phyloP scores from a whole-genome alignment of 2,113 vertebrate species.

The Hemiscyllium ocellatum region DNA sequence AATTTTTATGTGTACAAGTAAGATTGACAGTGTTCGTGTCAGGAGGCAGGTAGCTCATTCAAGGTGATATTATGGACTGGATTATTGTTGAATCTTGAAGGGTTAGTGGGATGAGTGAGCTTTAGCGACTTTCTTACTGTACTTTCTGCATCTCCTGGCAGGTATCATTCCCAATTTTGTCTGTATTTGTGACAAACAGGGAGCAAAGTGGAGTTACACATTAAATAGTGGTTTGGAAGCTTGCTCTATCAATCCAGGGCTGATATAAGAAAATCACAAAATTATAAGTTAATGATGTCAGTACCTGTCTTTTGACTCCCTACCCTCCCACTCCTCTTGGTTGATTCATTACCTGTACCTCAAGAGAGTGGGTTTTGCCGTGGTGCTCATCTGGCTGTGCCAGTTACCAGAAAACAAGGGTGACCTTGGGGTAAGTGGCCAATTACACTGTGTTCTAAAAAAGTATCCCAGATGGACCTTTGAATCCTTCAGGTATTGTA shows the following conservation, averaged over 20 bases:
- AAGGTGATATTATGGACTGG: not conserved
- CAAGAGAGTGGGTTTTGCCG: not conserved
- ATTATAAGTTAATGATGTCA: not conserved
- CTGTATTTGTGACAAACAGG: not conserved
- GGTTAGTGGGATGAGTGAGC: not conserved
- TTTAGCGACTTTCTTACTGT: not conserved
- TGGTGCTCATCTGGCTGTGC: not conserved
- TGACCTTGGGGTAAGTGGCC: not conserved
- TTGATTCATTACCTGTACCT: not conserved
- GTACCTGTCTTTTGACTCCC: not conserved
- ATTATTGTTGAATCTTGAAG: not conserved
- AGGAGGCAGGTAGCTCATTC: slow-evolving; percentile 10
- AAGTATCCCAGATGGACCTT: not conserved
- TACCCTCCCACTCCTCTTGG: not conserved
- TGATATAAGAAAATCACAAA: not conserved
- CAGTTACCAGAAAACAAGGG: not conserved
- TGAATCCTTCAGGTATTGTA: not conserved
- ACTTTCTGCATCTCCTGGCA: not conserved
- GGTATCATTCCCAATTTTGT: not conserved
- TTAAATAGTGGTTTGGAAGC: not conserved
- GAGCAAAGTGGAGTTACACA: not conserved
- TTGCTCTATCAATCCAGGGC: not conserved
- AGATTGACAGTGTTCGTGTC: not conserved
- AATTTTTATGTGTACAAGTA: not conserved
- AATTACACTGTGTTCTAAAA: not conserved